These are phyloP conservation scores for Ctenicera cuprea DNA, from an alignment of 2,888 invertebrate genomes.

Conservation along the genomic window DNA sequence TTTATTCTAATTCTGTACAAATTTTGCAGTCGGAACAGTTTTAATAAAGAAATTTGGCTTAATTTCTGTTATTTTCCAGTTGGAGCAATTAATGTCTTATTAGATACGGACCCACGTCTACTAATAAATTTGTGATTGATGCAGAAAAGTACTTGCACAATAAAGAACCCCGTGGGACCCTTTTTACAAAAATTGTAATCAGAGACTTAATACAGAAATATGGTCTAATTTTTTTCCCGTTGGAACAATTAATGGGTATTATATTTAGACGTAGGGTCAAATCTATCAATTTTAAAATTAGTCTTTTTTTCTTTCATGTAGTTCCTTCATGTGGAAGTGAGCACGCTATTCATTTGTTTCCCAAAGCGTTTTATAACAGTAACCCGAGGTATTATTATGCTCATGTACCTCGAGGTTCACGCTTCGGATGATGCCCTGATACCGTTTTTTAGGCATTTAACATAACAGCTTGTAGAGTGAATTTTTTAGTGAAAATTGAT, in stretches of 20 bases:
- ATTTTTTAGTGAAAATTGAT: constrained; percentile 16
- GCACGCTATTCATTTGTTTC: constrained; percentile 9
- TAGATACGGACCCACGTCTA: no score
- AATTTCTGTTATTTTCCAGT: no score
- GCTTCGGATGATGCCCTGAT: constrained; percentile 17
- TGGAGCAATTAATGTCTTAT: no score
- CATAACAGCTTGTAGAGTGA: neutral
- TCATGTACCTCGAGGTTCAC: neutral
- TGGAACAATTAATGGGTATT: no score
- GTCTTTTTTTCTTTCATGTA: neutral
- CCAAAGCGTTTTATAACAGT: constrained; percentile 22
- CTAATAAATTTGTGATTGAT: no score
- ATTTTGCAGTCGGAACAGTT: no score
- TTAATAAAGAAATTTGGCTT: no score
- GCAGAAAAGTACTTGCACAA: no score
- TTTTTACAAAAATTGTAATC: no score
- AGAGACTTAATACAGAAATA: neutral
- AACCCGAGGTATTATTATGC: constrained; percentile 23
- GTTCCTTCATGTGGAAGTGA: constrained; percentile 32
- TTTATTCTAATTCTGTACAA: no score
- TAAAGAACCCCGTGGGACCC: no score
- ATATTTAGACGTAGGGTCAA: neutral
- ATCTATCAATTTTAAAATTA: neutral
- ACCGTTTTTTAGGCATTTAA: constrained; percentile 26
- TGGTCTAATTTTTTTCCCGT: no score